phyloP scores from a whole-genome alignment of 2,888 invertebrate genomes.

The Leptopterna dolabrata region DNA sequence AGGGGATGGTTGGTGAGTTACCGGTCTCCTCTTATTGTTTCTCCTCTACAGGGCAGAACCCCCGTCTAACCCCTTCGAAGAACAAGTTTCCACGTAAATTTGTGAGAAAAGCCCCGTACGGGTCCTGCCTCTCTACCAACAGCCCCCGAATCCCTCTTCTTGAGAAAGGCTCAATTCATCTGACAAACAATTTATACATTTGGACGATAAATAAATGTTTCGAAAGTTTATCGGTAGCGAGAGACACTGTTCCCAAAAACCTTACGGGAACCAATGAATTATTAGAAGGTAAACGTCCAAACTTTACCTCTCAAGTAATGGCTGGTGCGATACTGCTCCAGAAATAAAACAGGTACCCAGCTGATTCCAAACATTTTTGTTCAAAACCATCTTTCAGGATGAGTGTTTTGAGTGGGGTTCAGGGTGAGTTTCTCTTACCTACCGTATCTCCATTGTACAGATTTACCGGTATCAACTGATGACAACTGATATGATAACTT shows the following conservation, averaged over 20 bases:
- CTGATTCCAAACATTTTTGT: too few species aligned
- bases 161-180: slow-evolving; percentile 39
- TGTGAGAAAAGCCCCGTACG: background rate
- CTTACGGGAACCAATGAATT: slow-evolving; percentile 8
- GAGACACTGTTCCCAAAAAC: background rate
- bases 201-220: slow-evolving; percentile 23
- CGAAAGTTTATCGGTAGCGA: background rate
- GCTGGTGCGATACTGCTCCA: background rate
- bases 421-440: too few species aligned
- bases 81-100: slow-evolving; percentile 56
- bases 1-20: slow-evolving; percentile 23
- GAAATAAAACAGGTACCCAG: too few species aligned
- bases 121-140: background rate
- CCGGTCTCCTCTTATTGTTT: slow-evolving; percentile 54
- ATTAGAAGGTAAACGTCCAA: slow-evolving; percentile 26
- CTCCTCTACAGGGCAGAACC: slow-evolving; percentile 20
- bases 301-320: slow-evolving; percentile 16
- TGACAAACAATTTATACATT: slow-evolving; percentile 39
- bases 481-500: too few species aligned
- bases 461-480: too few species aligned
- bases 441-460: too few species aligned
- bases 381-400: too few species aligned
- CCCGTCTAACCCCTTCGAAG: background rate
- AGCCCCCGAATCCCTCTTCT: slow-evolving; percentile 19
- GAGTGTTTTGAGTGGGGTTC: too few species aligned